phyloP scores from a whole-genome alignment of 2,797 vertebrate species.

The Hypotaenidia philippensis region DNA sequence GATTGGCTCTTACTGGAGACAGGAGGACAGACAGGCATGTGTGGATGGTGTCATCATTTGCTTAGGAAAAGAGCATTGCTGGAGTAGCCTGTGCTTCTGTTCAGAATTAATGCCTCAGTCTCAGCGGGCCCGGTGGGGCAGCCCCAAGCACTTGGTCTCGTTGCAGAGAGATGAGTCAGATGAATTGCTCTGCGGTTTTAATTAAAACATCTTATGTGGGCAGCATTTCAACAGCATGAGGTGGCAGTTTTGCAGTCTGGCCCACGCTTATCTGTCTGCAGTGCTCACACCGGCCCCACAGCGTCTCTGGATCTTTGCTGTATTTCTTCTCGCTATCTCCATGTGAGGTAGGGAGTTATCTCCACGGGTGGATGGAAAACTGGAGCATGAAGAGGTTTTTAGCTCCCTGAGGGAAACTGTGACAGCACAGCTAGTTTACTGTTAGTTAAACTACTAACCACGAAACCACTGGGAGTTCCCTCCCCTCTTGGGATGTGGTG shows the following conservation, averaged over 20 bases:
- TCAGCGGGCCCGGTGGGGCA: not conserved
- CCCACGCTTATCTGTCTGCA: fast-evolving
- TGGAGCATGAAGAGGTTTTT: not conserved
- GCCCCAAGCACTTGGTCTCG: not conserved
- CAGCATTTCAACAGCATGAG: not conserved
- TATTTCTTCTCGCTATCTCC: not conserved
- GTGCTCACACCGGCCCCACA: not conserved
- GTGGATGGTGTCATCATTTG: not conserved
- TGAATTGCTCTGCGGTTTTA: not conserved
- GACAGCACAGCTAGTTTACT: not conserved
- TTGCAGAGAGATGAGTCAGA: not conserved
- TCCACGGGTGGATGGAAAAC: not conserved
- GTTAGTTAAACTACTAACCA: not conserved
- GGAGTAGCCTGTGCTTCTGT: not conserved
- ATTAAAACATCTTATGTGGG: not conserved
- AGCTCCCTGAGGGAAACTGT: not conserved
- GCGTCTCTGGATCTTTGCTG: not conserved
- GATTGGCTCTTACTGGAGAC: not conserved
- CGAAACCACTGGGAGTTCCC: not conserved
- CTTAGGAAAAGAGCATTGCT: not conserved
- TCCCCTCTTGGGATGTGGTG: not conserved
- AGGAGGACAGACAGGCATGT: not conserved
- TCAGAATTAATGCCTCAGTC: not conserved
- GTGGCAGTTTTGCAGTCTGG: not conserved
- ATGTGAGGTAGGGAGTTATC: not conserved